Evolutionary conservation across 2,797 vertebrate species (phyloP), one percentile per base, ranked within the genome.

Genomic region (Serranus cabrilla): DNA sequence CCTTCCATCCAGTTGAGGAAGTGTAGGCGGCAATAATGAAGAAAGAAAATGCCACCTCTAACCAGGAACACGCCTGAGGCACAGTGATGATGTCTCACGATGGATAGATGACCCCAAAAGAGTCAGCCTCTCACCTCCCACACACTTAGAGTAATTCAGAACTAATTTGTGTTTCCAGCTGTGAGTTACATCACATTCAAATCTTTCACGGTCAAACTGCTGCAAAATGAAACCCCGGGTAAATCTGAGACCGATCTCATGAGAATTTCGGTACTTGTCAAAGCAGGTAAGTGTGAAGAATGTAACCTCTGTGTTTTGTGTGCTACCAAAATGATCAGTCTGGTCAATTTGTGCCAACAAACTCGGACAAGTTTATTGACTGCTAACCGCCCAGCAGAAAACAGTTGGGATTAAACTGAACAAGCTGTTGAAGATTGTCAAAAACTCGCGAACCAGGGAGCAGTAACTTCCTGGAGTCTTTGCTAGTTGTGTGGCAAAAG

Each of bases 41-140:
- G 88, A 83, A 87, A 84, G 85, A 87, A 90, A 90, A 91, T 78
- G 82, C 84, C 90, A 91, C 89, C 88, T 85, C 86, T 85, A 84
- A 84, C 81, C 82, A 89, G 81, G 76, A 91, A 91, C 82, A 84
- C 1, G 89, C 90, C 75, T 31, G 69, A 63, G 80, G 87, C 86
- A 4, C 43, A 37, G 66, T 27, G 64, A 52, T 40, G 70, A 82
- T 56, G 80, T 59, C 43, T 73, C 57, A 76, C 9, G 11, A 77
- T 68, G 76, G 49, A 82, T 59, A 76, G 42, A 67, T 78, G 78
- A 88, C 78, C 85, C 71, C 55, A 67, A 85, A 83, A 70, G 51
- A 74, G 59, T 69, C 46, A 11, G 39, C 67, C 47, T 61, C 57
- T 77, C 76, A 82, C 75, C 80, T 88, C 82, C 70, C 59, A 76